Evolutionary conservation across 53 echinoderm and acorn worm species (phyloP), one percentile per base, ranked within the genome.

Genomic region (Temnopleurus reevesii): DNA sequence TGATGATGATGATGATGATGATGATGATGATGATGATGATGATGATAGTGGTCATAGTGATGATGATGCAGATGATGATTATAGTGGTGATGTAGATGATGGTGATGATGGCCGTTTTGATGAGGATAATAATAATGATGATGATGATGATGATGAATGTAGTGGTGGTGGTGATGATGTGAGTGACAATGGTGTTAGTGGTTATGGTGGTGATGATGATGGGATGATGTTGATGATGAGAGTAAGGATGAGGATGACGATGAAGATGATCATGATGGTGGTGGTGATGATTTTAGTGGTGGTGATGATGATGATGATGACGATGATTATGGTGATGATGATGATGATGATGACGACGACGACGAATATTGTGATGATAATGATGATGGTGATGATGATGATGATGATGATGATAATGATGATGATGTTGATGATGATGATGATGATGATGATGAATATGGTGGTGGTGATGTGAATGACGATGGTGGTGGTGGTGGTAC

Each of bases 181-280:
- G 4, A 41, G 34, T 84, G 84, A 84, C 36, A 30, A 21, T 83
- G 83, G 28, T 53, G 55, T 8, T 51, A 55, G 54, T n/a, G 83
- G 54, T 83, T 21, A 53, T 83, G 83, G 54, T 83, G 83, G 5
- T 53, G 23, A 57, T 84, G 83, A 51, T 82, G 83, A 51, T 54
- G n/a, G n/a, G n/a, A n/a, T n/a, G n/a, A n/a, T n/a, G n/a, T n/a
- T n/a, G n/a, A n/a, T n/a, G n/a, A n/a, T n/a, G n/a, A n/a, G n/a
- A n/a, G n/a, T n/a, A n/a, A n/a, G n/a, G n/a, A n/a, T n/a, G n/a
- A n/a, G n/a, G n/a, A n/a, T n/a, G n/a, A n/a, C n/a, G n/a, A n/a
- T n/a, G n/a, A n/a, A n/a, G n/a, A n/a, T n/a, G n/a, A n/a, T n/a
- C n/a, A n/a, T n/a, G n/a, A n/a, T n/a, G n/a, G n/a, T n/a, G n/a